These are phyloP conservation scores for Conus ventricosus DNA, from an alignment of 1,140 invertebrate species.

Conservation along the genomic window DNA sequence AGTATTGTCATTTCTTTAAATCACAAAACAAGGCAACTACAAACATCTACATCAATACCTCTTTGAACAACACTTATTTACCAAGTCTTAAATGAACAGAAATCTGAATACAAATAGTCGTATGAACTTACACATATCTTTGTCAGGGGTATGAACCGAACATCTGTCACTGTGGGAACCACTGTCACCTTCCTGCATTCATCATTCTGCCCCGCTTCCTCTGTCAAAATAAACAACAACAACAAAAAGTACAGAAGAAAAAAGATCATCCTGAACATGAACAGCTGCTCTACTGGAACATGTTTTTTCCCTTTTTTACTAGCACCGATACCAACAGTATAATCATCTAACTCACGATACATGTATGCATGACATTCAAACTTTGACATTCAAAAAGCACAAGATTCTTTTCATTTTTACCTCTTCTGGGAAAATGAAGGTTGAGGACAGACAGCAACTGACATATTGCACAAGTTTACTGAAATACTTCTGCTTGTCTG, in stretches of 20 bases:
- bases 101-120: background rate
- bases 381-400: background rate
- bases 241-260: background rate
- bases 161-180: constrained; percentile 79
- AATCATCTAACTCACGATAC: background rate
- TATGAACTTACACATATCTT: constrained; percentile 72
- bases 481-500: too few species aligned
- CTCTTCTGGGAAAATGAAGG: too few species aligned
- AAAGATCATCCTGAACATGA: constrained; percentile 4
- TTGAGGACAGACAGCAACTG: too few species aligned
- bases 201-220: constrained; percentile 24
- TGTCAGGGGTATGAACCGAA: constrained; percentile 83
- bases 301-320: too few species aligned
- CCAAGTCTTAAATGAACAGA: background rate
- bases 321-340: background rate
- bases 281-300: background rate
- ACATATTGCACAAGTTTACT: too few species aligned
- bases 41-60: background rate
- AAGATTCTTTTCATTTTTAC: too few species aligned
- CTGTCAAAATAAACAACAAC: constrained; percentile 29
- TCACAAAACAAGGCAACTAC: background rate
- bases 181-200: constrained; percentile 73
- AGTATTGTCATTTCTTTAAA: background rate
- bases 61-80: background rate
- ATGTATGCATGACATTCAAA: background rate